phyloP scores from a whole-genome alignment of 2,797 vertebrate species.

The Malacoctenus gilli region DNA sequence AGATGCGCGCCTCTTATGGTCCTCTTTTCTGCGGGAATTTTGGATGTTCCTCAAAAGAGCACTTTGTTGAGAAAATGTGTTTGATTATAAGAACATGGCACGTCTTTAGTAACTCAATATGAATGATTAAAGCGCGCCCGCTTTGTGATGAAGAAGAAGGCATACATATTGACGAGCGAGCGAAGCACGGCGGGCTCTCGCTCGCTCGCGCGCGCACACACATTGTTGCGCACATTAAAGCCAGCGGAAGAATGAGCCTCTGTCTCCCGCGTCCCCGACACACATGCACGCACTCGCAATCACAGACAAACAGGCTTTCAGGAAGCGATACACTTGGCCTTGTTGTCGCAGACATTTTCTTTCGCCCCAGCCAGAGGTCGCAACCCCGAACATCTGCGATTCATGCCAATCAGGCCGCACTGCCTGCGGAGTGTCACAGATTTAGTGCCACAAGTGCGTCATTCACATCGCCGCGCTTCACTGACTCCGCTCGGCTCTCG shows the following conservation, averaged over 20 bases:
- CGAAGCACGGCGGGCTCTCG: constrained; percentile 6
- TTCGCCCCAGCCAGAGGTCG: constrained; percentile 65
- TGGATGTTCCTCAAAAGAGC: constrained; percentile 67
- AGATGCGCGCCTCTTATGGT: constrained; percentile 45
- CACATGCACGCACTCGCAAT: constrained; percentile 22
- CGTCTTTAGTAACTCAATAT: constrained; percentile 68
- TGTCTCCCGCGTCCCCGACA: constrained; percentile 26
- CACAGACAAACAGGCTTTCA: constrained; percentile 63
- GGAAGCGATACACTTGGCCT: constrained; percentile 50
- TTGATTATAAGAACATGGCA: constrained; percentile 70
- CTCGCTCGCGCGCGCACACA: constrained; percentile 14
- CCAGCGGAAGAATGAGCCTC: constrained; percentile 50
- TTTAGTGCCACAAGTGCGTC: constrained; percentile 74
- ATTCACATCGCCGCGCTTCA: constrained; percentile 49
- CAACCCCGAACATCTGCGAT: constrained; percentile 73
- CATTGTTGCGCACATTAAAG: constrained; percentile 51
- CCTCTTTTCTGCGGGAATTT: constrained; percentile 54
- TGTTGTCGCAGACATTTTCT: constrained; percentile 65
- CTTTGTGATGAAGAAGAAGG: constrained; percentile 69
- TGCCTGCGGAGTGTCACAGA: constrained; percentile 65
- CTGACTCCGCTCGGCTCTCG: constrained; percentile 50
- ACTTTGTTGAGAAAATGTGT: constrained; percentile 67
- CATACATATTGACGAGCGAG: constrained; percentile 50
- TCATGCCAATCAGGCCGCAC: constrained; percentile 59
- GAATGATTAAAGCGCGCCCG: constrained; percentile 66